These are phyloP conservation scores for Danio aesculapii DNA, from an alignment of 2,797 vertebrate species.

Conservation along the genomic window DNA sequence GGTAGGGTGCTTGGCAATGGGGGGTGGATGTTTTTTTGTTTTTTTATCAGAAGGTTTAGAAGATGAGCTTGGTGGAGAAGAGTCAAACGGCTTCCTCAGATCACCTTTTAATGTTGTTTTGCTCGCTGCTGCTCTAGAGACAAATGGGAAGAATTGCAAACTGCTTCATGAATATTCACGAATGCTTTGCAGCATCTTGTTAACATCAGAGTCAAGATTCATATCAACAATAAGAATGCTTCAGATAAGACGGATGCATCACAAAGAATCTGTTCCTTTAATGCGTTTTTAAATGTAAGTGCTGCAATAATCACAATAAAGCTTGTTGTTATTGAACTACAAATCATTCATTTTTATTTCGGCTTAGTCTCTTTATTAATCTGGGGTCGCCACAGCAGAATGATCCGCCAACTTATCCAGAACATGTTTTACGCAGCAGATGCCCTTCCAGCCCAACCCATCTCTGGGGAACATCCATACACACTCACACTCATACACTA, in stretches of 20 bases:
- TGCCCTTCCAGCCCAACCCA: too few relatives aligned
- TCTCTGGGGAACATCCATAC: too few relatives aligned
- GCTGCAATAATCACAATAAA: too few relatives aligned
- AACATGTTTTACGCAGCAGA: too few relatives aligned
- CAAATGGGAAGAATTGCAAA: neutral
- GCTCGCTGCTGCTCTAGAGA: neutral
- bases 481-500: too few relatives aligned
- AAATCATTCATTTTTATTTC: too few relatives aligned
- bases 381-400: too few relatives aligned
- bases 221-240: neutral
- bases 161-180: conserved; percentile 14
- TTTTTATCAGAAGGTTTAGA: conserved; percentile 43
- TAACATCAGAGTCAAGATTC: neutral
- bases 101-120: neutral
- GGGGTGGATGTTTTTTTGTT: conserved; percentile 33
- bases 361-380: too few relatives aligned
- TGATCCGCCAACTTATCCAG: too few relatives aligned
- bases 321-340: too few relatives aligned
- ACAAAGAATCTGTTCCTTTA: too few relatives aligned
- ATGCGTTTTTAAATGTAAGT: too few relatives aligned
- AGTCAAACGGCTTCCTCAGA: neutral
- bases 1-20: conserved; percentile 42
- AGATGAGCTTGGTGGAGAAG: conserved; percentile 50
- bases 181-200: conserved; percentile 5
- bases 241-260: neutral